These are phyloP conservation scores for Ceratosolen solmsi DNA, from an alignment of 1,140 invertebrate genomes.

Conservation along the genomic window DNA sequence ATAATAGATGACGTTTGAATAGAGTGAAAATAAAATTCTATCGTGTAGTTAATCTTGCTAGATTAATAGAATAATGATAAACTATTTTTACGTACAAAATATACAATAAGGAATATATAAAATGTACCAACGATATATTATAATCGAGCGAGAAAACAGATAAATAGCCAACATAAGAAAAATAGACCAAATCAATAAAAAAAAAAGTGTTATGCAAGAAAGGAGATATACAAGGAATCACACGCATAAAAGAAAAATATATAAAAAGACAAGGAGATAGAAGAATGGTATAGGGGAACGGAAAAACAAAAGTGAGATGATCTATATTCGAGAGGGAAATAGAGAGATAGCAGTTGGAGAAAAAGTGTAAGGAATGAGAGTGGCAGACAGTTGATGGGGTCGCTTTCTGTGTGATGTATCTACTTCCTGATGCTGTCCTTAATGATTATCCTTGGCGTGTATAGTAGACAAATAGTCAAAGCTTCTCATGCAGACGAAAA, in stretches of 20 bases:
- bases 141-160: background rate
- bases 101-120: background rate
- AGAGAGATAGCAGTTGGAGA: constrained; percentile 20
- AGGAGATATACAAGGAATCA: background rate
- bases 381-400: constrained; percentile 35
- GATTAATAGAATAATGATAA: background rate
- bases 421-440: constrained; percentile 46
- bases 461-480: constrained; percentile 14
- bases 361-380: constrained; percentile 23
- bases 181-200: constrained; percentile 7
- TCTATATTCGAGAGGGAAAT: constrained; percentile 37
- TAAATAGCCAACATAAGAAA: background rate
- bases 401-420: constrained; percentile 45
- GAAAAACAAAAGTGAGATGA: background rate
- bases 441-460: constrained; percentile 48
- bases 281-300: background rate
- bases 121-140: background rate
- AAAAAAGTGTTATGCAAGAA: background rate
- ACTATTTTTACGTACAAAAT: background rate
- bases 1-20: no score
- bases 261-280: background rate
- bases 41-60: background rate
- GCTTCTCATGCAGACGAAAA: background rate
- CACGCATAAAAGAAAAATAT: background rate
- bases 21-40: no score